Conservation (phyloP, 2,888 invertebrate species). For the Bombylius discolor region DNA sequence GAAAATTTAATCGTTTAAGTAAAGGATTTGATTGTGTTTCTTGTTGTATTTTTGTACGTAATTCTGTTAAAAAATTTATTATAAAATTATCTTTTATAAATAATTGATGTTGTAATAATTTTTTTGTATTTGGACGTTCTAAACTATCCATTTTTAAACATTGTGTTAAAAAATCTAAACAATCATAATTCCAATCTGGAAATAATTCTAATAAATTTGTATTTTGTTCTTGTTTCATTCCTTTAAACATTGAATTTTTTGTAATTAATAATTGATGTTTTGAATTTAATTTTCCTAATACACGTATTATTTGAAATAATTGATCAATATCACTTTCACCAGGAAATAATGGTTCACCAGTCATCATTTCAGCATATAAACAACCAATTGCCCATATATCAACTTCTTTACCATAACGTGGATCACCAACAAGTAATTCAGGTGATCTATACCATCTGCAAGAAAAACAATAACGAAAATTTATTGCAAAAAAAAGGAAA, state of each 20-base stretch:
- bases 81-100: conserved; percentile 54
- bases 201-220: conserved; percentile 31
- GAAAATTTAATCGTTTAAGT: conserved; percentile 20
- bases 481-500: not conserved
- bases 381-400: conserved; percentile 85
- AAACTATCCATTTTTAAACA: conserved; percentile 53
- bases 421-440: conserved; percentile 71
- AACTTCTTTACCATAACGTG: conserved; percentile 56
- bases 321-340: conserved; percentile 86
- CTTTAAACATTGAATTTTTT: conserved; percentile 36
- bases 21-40: conserved; percentile 46
- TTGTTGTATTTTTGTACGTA: conserved; percentile 49
- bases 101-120: conserved; percentile 51
- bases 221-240: conserved; percentile 29
- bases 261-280: conserved; percentile 38
- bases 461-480: not conserved
- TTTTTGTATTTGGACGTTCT: conserved; percentile 46
- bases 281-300: conserved; percentile 50
- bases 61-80: conserved; percentile 50
- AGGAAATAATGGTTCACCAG: conserved; percentile 74
- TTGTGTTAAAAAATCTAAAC: conserved; percentile 36
- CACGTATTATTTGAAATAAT: conserved; percentile 64
- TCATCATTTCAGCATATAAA: conserved; percentile 72
- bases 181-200: conserved; percentile 34
- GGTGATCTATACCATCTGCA: conserved; percentile 69